A percentile compares a stretch with the other conserved stretches of the same genome.
phyloP scores from a whole-genome alignment of 2,888 invertebrate species.

The Cerastis rubricosa region DNA sequence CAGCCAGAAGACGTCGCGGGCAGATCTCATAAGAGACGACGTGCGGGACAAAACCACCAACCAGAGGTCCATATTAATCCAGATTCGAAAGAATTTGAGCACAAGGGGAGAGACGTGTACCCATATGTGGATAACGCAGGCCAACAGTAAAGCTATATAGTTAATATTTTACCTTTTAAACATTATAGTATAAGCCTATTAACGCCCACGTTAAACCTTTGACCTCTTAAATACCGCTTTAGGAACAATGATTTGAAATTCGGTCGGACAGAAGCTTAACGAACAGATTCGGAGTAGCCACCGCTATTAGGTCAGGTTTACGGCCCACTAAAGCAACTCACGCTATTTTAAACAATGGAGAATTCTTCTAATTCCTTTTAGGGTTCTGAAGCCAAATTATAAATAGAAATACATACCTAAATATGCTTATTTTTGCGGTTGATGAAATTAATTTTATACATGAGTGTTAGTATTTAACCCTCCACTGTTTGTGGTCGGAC shows the following conservation, averaged over 20 bases:
- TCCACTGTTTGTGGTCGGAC: not conserved
- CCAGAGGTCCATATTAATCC: not conserved
- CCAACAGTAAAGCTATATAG: no score
- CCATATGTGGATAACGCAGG: not conserved
- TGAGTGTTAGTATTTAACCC: not conserved
- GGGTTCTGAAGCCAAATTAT: not conserved
- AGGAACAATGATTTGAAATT: not conserved
- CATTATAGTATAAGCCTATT: not conserved
- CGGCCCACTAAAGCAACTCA: slow-evolving; percentile 22
- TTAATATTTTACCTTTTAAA: not conserved
- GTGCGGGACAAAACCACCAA: not conserved
- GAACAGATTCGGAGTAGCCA: not conserved
- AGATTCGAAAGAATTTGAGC: not conserved
- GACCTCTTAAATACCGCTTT: not conserved
- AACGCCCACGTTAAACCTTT: not conserved
- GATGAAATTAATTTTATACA: not conserved
- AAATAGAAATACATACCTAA: not conserved
- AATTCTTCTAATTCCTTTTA: slow-evolving; percentile 32
- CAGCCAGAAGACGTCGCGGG: not conserved
- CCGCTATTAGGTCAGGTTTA: slow-evolving; percentile 43
- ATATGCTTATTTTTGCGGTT: not conserved
- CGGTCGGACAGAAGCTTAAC: not conserved
- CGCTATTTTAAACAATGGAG: slow-evolving; percentile 1
- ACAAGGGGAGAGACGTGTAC: not conserved
- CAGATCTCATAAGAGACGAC: not conserved